Evolutionary conservation across 2,113 vertebrate genomes (phyloP), one percentile per base, ranked within the genome.

Genomic region (Coregonus clupeaformis): DNA sequence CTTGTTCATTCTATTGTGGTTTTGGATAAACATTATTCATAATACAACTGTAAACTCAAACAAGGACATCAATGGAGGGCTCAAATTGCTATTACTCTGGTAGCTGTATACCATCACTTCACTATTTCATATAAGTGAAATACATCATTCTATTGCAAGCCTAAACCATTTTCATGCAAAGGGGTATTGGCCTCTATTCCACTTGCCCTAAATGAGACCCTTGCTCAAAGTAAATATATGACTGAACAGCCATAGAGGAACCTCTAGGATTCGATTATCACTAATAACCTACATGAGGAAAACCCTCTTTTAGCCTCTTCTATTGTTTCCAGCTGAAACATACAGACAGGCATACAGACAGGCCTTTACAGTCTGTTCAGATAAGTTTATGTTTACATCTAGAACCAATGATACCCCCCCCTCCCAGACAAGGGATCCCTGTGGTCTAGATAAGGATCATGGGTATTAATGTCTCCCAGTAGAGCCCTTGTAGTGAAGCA

Each of bases 401-500:
- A 32, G 69, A 20, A 77, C 36, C 49, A 77, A 73, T 69, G 65
- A 86, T 81, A 72, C 22, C 75, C 69, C 20, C 72, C 4, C 57
- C 64, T 47, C 70, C 79, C 49, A 77, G 69, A 80, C 20, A 9
- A 32, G 49, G 70, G 71, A 77, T 75, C 77, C 67, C 77, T 69
- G 73, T 32, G 74, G 71, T 66, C 64, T 64, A 73, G 76, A 81
- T 75, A 73, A 74, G 82, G 77, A 84, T 84, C 80, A 82, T 75
- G 73, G 49, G 59, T 80, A 77, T 80, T 84, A 81, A 86, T 79
- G 71, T 77, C 49, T 77, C 81, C 69, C 80, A 60, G 24, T 66
- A 74, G 80, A 75, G 80, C 66, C 69, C 67, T 82, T 27, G 65
- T 25, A 71, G 45, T 49, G 68, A 76, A 73, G 73, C 45, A 71